Evolutionary conservation across 2,797 vertebrate species (phyloP).

Genomic region (Eospalax fontanierii): DNA sequence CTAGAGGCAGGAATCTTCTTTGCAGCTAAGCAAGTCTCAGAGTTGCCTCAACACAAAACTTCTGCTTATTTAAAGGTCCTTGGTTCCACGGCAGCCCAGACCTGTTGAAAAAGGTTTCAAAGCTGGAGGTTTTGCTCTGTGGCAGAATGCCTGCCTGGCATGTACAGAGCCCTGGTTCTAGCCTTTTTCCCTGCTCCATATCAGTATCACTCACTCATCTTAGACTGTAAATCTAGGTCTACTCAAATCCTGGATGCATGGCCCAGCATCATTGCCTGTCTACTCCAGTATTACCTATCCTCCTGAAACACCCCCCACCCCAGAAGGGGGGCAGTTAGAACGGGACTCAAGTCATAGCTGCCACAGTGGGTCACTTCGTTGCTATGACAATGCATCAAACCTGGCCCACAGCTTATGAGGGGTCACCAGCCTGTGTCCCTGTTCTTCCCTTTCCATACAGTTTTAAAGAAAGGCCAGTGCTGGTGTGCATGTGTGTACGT

Average conservation of each 20-base stretch:
- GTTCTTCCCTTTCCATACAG: too few relatives aligned
- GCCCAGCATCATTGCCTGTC: not conserved
- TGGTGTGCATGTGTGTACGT: not conserved
- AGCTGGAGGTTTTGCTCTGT: not conserved
- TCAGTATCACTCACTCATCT: fast-evolving
- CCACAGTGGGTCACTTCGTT: not conserved
- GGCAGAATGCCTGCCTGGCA: not conserved
- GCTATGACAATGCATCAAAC: not conserved
- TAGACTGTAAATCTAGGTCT: not conserved
- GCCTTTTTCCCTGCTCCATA: not conserved
- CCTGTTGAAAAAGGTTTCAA: not conserved
- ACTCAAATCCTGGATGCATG: not conserved
- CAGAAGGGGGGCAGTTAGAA: too few relatives aligned
- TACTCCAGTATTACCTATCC: not conserved
- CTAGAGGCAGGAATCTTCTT: not conserved
- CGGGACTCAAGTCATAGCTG: not conserved
- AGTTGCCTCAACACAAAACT: not conserved
- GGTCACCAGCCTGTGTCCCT: fast-evolving
- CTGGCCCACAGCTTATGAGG: not conserved
- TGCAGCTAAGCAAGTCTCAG: not conserved
- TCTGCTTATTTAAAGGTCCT: not conserved
- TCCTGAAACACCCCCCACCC: too few relatives aligned
- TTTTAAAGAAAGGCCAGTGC: too few relatives aligned
- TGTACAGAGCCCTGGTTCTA: not conserved
- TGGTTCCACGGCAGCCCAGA: not conserved